These are phyloP conservation scores for Schizopygopsis pylzovi DNA, from an alignment of 2,797 vertebrate species.

Conservation along the genomic window DNA sequence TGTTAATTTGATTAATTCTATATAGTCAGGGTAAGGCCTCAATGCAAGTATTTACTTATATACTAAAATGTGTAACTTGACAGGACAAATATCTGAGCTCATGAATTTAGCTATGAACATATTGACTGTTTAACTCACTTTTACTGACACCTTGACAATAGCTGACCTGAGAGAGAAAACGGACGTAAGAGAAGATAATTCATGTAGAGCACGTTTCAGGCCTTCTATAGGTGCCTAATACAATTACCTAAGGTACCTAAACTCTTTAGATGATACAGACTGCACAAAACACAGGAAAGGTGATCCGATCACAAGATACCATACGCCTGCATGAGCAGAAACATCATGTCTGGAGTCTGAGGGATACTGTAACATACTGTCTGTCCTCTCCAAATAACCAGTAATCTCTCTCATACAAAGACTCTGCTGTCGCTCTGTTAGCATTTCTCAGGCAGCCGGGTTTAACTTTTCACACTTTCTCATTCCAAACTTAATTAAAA, in stretches of 20 bases:
- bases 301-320: background rate
- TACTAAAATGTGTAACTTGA: background rate
- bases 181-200: background rate
- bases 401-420: conserved; percentile 43
- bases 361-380: conserved; percentile 21
- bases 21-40: background rate
- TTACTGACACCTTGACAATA: background rate
- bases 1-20: background rate
- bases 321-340: background rate
- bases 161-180: background rate
- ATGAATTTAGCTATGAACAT: background rate
- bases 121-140: background rate
- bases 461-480: conserved; percentile 37
- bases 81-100: background rate
- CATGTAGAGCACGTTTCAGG: background rate
- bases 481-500: conserved; percentile 57
- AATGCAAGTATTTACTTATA: background rate
- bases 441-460: conserved; percentile 1
- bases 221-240: background rate
- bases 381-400: conserved; percentile 46
- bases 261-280: background rate
- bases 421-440: conserved; percentile 45
- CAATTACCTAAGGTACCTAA: background rate
- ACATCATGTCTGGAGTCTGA: background rate
- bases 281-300: background rate